Evolutionary conservation across 1,140 invertebrate genomes (phyloP).

Genomic region (Magallana ariakensis): DNA sequence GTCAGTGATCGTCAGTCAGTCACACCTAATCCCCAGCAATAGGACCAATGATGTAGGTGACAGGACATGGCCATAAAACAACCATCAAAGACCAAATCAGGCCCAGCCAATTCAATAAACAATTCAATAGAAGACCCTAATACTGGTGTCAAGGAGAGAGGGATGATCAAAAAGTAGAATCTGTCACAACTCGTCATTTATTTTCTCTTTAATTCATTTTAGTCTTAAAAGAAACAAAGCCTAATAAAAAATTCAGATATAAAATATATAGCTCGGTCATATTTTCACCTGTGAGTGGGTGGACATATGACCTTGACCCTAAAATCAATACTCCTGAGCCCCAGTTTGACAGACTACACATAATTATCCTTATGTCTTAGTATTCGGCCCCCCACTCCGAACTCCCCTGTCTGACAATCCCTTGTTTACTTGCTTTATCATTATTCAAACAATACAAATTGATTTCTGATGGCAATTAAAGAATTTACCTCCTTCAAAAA

Average conservation of each 20-base stretch:
- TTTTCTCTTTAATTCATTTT: too few species aligned
- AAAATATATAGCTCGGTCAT: background rate
- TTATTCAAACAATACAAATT: slow-evolving; percentile 20
- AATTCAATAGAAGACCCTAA: too few species aligned
- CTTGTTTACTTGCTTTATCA: background rate
- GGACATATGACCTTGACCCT: background rate
- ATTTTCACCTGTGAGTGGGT: background rate
- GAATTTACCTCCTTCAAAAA: slow-evolving; percentile 3
- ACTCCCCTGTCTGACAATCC: background rate
- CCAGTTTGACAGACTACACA: background rate
- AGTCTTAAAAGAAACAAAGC: too few species aligned
- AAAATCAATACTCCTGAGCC: background rate
- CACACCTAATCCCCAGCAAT: too few species aligned
- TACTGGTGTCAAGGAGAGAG: too few species aligned
- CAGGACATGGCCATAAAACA: background rate
- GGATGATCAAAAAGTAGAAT: too few species aligned
- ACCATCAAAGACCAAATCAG: background rate
- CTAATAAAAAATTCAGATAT: too few species aligned
- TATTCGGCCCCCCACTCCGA: background rate
- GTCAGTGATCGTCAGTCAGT: too few species aligned
- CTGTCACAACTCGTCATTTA: too few species aligned
- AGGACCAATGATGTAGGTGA: slow-evolving; percentile 1
- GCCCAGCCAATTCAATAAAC: too few species aligned
- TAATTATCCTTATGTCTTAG: background rate
- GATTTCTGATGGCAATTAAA: slow-evolving; percentile 32